A percentile compares a stretch with the other conserved stretches of the same genome.
These are phyloP conservation scores for Mesoligia furuncula DNA, from an alignment of 2,888 invertebrate genomes.

Conservation along the genomic window DNA sequence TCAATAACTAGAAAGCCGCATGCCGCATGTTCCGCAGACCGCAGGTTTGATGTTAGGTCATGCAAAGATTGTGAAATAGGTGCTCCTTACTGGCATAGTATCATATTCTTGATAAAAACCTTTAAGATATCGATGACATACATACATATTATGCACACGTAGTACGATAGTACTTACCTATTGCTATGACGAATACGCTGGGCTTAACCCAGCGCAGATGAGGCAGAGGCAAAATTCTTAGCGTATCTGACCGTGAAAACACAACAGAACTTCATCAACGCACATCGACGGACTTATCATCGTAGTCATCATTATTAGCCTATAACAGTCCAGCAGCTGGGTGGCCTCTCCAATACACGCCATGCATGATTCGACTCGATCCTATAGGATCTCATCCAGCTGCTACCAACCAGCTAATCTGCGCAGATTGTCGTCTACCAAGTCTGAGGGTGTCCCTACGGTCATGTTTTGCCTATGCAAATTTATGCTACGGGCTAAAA, in stretches of 20 bases:
- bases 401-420: neutral
- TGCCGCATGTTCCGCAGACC: neutral
- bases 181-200: neutral
- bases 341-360: neutral
- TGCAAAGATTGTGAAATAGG: constrained; percentile 45
- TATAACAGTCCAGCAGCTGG: neutral
- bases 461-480: neutral
- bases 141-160: neutral
- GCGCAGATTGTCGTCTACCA: neutral
- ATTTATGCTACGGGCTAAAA: neutral
- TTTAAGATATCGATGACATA: constrained; percentile 18
- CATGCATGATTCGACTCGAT: neutral
- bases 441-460: neutral
- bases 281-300: neutral
- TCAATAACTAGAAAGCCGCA: constrained; percentile 18
- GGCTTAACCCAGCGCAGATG: no score
- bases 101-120: constrained; percentile 24
- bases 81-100: constrained; percentile 29
- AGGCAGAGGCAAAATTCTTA: neutral
- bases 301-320: neutral
- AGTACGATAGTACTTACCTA: neutral
- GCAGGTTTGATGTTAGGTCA: constrained; percentile 32
- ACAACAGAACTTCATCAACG: neutral
- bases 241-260: no score
- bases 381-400: neutral